Conservation (phyloP, 2,113 vertebrate genomes). For the Ginglymostoma cirratum region DNA sequence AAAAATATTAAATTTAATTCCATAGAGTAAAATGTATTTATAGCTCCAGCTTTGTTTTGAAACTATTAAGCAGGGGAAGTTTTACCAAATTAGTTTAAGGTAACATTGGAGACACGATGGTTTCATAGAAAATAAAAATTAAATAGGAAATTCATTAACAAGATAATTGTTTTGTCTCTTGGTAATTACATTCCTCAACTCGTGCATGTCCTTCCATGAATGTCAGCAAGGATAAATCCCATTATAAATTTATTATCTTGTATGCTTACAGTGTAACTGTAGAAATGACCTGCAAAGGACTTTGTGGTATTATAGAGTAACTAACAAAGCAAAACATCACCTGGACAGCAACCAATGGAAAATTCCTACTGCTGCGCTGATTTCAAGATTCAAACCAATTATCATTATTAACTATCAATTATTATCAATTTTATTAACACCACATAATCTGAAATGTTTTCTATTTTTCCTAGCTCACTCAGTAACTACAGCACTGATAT, state of each 20-base stretch:
- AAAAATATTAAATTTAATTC: neutral
- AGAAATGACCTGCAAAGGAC: slow-evolving; percentile 1
- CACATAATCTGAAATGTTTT: neutral
- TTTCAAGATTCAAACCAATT: neutral
- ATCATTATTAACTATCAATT: too few relatives aligned
- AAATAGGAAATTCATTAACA: slow-evolving; percentile 1
- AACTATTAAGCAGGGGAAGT: neutral
- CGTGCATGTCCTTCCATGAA: neutral
- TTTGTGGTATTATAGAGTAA: neutral
- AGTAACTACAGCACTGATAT: neutral
- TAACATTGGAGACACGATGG: slow-evolving; percentile 3
- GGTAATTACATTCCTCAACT: neutral
- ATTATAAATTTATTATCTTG: slow-evolving; percentile 14
- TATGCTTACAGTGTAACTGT: neutral
- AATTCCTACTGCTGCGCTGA: neutral
- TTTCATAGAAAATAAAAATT: slow-evolving; percentile 19
- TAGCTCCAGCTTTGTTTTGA: neutral
- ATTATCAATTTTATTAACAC: neutral
- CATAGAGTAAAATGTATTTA: neutral
- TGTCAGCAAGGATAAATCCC: neutral
- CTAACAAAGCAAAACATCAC: slow-evolving; percentile 9
- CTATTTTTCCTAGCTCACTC: neutral
- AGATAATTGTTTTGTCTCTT: slow-evolving; percentile 10
- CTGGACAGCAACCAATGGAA: neutral
- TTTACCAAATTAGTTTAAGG: neutral